Base-by-base conservation (phyloP, 2,113 vertebrate genomes). In the Pangasianodon hypophthalmus region DNA sequence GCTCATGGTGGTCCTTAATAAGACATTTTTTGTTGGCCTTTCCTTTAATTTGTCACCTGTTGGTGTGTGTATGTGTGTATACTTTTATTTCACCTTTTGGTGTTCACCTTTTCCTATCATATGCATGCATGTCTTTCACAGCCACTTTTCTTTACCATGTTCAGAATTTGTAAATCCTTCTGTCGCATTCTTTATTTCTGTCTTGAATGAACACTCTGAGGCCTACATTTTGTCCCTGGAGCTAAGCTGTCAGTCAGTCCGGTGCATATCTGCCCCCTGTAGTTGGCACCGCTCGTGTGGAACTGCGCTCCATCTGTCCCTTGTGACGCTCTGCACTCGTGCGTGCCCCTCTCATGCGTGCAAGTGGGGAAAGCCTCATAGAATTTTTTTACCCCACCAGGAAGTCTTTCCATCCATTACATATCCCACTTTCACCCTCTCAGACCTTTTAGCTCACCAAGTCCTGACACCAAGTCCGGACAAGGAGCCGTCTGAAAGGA, bases 301-400 rank as follows among this genome's bases (percentile, higher is more conserved):
- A 92, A 92, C 86, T 58, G 71, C 86, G 19, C 71, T 58, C 90
- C 92, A 92, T 88, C 92, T 92, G 92, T 92, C 92, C 87, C 88
- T 16, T 32, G 85, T 14, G 71, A 90, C 18, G 56, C 21, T 48
- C n/a, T 37, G 79, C 69, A 84, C 6, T 84, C 19, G 14, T 44
- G 18, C 48, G 16, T 84, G 81, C 10, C 8, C 81, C 54, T 58
- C 81, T 41, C 60, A 60, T 60, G 24, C 41, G 62, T 62, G 41
- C 10, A 19, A 84, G 82, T 84, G 41, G 56, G 79, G 46, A 84
- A 46, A 46, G 41, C 37, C 56, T 62, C 56, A 44, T 2, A 41
- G 21, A 62, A 83, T 46, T 83, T 32, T 87, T 24, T 82, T 9
- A 82, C 18, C 48, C 50, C 60, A 71, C 32, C 62, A 52, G 79